Evolutionary conservation across 2,797 vertebrate genomes (phyloP), one percentile per base, ranked within the genome.

Genomic region (Danionella dracula): DNA sequence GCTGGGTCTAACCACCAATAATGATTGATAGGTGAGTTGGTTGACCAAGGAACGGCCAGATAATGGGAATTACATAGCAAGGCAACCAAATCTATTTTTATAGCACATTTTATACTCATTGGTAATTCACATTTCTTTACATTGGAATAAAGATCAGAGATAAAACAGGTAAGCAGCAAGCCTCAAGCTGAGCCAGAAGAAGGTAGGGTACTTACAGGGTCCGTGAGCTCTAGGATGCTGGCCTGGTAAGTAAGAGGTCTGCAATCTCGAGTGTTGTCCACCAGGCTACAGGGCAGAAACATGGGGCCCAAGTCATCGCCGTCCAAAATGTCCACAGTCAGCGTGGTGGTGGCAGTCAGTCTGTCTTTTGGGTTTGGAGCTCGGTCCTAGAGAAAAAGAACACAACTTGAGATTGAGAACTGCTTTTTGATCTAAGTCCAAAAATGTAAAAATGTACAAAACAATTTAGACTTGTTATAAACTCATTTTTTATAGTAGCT

Each of bases 291-390:
- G 2, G 97, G 97, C 23, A 99, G 90, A 74, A 99, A 99, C 91
- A 95, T 89, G 0, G 97, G 97, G 8, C 97, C 97, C 82, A 99
- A 55, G 76, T 99, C 97, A 1, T 99, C 97, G 1, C 96, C 97
- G 1, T 99, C 97, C 2, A 97, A 85, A 11, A 99, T 85, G 0
- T 98, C 94, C 48, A 99, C 93, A 0, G 93, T 99, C 16, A 99
- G 90, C 0, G 95, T 99, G 34, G 95, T 92, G 7, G 96, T 97
- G 69, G 93, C 93, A 0, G 94, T 97, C 12, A 89, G 85, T 2
- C 96, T 81, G 57, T 94, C 91, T 0, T 85, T 88, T 8, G 92
- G 88, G 75, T 95, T 90, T 1, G 94, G 93, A 21, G 96, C 93
- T 54, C 96, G 87, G 74, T 99, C 97, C 97, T 99, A 46, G 8